Evolutionary conservation across 2,113 vertebrate species (phyloP).

Genomic region (Plotosus lineatus): DNA sequence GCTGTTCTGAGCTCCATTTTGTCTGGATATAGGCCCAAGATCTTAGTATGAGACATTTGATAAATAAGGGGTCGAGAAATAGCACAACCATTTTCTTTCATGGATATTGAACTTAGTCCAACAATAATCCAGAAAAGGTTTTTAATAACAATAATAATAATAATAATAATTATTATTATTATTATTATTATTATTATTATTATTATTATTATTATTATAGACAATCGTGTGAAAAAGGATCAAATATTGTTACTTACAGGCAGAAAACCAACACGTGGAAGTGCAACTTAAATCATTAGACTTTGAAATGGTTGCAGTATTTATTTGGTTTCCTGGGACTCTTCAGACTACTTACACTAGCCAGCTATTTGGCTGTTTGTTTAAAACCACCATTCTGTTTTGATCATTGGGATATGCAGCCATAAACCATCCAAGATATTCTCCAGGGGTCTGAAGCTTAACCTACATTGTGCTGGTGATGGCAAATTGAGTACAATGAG

Average conservation of each 20-base stretch:
- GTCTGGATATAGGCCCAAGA: neutral
- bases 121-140: neutral
- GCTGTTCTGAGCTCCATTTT: neutral
- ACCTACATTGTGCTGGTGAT: neutral
- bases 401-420: slow-evolving; percentile 42
- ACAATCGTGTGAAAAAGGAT: neutral
- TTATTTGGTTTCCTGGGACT: slow-evolving; percentile 34
- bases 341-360: slow-evolving; percentile 11
- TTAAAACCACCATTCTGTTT: slow-evolving; percentile 56
- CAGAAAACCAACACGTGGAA: neutral
- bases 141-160: too few relatives aligned
- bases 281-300: neutral
- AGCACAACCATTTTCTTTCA: slow-evolving; percentile 13
- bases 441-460: slow-evolving; percentile 28
- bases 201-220: too few relatives aligned
- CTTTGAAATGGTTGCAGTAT: slow-evolving; percentile 27
- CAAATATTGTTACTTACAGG: neutral
- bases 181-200: too few relatives aligned
- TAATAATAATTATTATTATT: too few relatives aligned
- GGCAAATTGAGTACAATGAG: neutral
- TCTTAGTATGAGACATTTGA: neutral
- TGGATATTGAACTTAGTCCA: neutral
- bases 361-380: slow-evolving; percentile 52
- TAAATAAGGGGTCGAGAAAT: slow-evolving; percentile 9
- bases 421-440: slow-evolving; percentile 51